Evolutionary conservation across 1,140 invertebrate species (phyloP), one percentile per base, ranked within the genome.

Genomic region (Nephotettix cincticeps): DNA sequence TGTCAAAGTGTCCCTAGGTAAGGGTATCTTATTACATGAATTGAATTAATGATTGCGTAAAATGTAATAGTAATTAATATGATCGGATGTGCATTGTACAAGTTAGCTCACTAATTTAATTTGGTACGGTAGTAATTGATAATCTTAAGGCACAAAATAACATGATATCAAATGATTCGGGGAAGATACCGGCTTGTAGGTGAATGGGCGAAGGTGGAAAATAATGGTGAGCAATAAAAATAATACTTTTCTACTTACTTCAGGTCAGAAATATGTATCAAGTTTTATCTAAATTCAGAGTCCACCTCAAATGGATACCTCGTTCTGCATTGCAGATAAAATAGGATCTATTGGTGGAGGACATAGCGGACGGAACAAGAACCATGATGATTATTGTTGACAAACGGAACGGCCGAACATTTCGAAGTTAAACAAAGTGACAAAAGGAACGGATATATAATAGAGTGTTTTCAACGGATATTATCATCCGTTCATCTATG

Each of bases 341-440:
- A 73, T 68, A 71, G 36, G 64, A 58, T 69, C 71, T 69, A 69
- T 69, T 68, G 36, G 67, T 66, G 69, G 66, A 75, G 66, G 69
- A 63, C 71, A 75, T 75, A 75, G 74, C 74, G 74, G 74, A 75
- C 69, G 68, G 74, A 72, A 71, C 51, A 71, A 72, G 74, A 75
- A 75, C 74, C 74, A 75, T 75, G 69, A 70, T 70, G 58, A 70
- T 70, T 70, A 61, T 70, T 70, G 64, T 19, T 43, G 40, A 45
- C 64, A 67, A 67, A 36, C n/a, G 64, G 40, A 67, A 61, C 47
- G 17, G 17, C 21, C 19, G 17, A 3, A 6, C 6, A 23, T 6
- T 36, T 36, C n/a, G 6, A 23, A 11, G 4, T 19, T 23, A n/a
- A 23, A 23, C 6, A 4, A 11, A 9, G 6, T 6, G 47, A 51